Evolutionary conservation across 2,113 vertebrate genomes (phyloP).

Genomic region (Hystrix brachyura): DNA sequence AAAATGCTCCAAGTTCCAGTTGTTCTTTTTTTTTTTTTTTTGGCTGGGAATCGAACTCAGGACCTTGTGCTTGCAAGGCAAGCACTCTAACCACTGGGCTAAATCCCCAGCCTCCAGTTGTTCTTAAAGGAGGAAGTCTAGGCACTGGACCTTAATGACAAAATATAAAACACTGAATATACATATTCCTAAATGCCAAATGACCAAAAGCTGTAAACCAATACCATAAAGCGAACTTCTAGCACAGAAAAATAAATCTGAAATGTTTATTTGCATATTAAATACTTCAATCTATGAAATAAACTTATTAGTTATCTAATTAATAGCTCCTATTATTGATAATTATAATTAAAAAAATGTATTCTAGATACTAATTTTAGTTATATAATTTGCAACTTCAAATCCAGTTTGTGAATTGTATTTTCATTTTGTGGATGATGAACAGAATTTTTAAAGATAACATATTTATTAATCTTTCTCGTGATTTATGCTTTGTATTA

Average conservation of each 20-base stretch:
- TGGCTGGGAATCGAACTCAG: too few species aligned
- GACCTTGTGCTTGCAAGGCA: too few species aligned
- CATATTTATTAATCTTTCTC: neutral
- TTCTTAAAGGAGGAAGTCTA: neutral
- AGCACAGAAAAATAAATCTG: neutral
- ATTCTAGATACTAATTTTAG: neutral
- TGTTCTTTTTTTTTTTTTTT: neutral
- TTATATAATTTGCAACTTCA: neutral
- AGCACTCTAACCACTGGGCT: too few species aligned
- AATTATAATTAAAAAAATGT: constrained; percentile 7
- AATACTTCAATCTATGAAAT: neutral
- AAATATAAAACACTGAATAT: neutral
- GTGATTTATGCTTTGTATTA: constrained; percentile 6
- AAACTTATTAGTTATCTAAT: neutral
- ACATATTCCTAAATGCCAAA: neutral
- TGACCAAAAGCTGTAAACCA: neutral
- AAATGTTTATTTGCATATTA: neutral
- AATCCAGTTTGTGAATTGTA: neutral
- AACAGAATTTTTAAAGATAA: neutral
- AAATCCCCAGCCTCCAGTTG: neutral
- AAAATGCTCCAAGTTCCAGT: constrained; percentile 7
- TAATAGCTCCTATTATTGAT: neutral
- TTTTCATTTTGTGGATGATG: constrained; percentile 24
- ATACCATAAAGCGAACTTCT: neutral
- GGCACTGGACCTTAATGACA: neutral